Evolutionary conservation across 2,888 invertebrate genomes (phyloP).

Genomic region (Heteropelma amictum): DNA sequence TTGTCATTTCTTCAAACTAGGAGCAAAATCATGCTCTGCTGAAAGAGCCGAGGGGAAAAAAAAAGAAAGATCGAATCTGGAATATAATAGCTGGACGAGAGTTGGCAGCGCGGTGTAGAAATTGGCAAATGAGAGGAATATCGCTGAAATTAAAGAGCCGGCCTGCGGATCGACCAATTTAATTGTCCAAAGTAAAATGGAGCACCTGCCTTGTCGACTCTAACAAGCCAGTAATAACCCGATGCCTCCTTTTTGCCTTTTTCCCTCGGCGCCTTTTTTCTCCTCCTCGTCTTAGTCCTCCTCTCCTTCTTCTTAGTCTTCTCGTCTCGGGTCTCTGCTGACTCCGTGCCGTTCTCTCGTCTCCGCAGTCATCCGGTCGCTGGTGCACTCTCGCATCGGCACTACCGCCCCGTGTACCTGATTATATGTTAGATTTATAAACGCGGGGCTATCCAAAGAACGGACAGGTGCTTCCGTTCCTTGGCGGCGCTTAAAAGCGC

Average conservation of each 20-base stretch:
- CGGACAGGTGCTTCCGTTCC: slow-evolving; percentile 70
- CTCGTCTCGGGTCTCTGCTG: slow-evolving; percentile 25
- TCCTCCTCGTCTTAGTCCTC: slow-evolving; percentile 10
- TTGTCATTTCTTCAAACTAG: slow-evolving; percentile 41
- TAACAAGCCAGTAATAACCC: slow-evolving; percentile 77
- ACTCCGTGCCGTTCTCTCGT: slow-evolving; percentile 37
- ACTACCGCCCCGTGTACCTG: slow-evolving; percentile 70
- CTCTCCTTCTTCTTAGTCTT: slow-evolving; percentile 47
- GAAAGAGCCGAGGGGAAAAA: not conserved
- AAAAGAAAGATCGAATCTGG: slow-evolving; percentile 9
- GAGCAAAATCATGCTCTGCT: slow-evolving; percentile 15
- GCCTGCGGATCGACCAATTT: slow-evolving; percentile 70
- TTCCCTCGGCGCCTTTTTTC: slow-evolving; percentile 40
- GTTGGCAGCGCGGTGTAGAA: slow-evolving; percentile 20
- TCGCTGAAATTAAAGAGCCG: slow-evolving; percentile 56
- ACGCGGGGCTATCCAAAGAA: slow-evolving; percentile 70
- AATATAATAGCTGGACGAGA: slow-evolving; percentile 6
- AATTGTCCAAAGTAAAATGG: slow-evolving; percentile 77
- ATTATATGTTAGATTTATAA: slow-evolving; percentile 76
- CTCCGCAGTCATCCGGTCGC: slow-evolving; percentile 48
- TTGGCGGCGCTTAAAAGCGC: slow-evolving; percentile 52
- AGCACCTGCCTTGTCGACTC: slow-evolving; percentile 72
- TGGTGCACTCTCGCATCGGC: slow-evolving; percentile 57
- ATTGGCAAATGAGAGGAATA: slow-evolving; percentile 59
- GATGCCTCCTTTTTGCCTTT: too few species aligned